Evolutionary conservation across 2,797 vertebrate species (phyloP).

Genomic region (Megalops cyprinoides): DNA sequence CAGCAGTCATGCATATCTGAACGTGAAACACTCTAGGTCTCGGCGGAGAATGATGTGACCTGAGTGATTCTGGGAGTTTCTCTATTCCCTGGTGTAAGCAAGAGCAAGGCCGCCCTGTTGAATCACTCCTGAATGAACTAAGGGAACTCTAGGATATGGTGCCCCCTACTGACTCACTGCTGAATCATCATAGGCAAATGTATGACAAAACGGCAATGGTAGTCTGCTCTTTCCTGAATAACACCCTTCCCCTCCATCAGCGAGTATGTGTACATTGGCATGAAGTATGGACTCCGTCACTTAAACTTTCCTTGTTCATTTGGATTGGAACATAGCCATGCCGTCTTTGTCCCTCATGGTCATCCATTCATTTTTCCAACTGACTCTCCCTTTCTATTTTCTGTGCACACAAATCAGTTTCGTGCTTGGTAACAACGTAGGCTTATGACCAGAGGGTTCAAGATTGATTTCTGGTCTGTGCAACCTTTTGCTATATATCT

Average conservation of each 20-base stretch:
- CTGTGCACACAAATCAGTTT: too few species aligned
- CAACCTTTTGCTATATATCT: too few species aligned
- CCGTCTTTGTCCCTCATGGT: background rate
- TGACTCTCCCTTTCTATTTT: background rate
- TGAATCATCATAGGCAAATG: background rate
- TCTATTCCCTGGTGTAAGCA: background rate
- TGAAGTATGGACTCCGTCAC: too few species aligned
- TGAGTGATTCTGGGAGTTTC: slow-evolving; percentile 1
- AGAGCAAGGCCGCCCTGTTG: background rate
- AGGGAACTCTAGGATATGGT: background rate
- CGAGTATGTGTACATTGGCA: too few species aligned
- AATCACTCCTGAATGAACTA: background rate
- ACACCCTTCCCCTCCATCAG: too few species aligned
- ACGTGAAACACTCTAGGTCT: background rate
- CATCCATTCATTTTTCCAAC: background rate
- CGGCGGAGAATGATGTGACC: slow-evolving; percentile 13
- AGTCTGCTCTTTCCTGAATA: too few species aligned
- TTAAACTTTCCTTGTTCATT: too few species aligned
- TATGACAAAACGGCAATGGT: too few species aligned
- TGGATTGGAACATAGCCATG: too few species aligned
- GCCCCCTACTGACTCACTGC: background rate
- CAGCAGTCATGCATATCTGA: slow-evolving; percentile 7
- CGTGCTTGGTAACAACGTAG: too few species aligned
- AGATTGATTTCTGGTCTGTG: too few species aligned
- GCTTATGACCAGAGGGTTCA: too few species aligned